phyloP scores from a whole-genome alignment of 2,797 vertebrate species.

The Gila robusta region DNA sequence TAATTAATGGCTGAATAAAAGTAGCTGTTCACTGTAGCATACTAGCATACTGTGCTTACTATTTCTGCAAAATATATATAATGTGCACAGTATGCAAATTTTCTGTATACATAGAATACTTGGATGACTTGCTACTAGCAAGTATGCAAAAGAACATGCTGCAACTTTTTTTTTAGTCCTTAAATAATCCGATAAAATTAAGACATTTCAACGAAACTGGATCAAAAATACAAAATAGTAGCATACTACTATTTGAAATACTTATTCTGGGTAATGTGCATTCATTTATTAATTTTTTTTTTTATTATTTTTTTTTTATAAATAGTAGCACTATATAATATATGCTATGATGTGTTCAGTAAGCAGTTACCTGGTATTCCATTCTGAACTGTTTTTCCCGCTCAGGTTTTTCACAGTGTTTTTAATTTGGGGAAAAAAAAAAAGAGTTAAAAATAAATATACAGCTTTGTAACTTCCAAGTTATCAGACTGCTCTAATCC shows the following conservation, averaged over 20 bases:
- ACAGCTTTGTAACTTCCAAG: slow-evolving; percentile 78
- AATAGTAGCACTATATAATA: neutral
- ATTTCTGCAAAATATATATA: neutral
- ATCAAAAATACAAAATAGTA: neutral
- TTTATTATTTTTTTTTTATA: too few relatives aligned
- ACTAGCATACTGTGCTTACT: neutral
- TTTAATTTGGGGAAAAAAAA: slow-evolving; percentile 68
- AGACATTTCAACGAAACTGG: neutral
- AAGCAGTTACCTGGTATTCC: slow-evolving; percentile 30
- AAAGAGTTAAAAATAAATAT: slow-evolving; percentile 55
- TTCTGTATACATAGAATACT: neutral
- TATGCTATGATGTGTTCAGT: neutral
- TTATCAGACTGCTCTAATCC: slow-evolving; percentile 81
- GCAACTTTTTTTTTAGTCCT: too few relatives aligned
- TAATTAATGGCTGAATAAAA: slow-evolving; percentile 15
- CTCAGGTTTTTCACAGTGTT: slow-evolving; percentile 60
- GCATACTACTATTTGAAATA: neutral
- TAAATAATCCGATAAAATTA: neutral
- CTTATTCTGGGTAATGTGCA: neutral
- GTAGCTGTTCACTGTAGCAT: neutral
- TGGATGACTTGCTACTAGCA: too few relatives aligned
- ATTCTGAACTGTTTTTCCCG: slow-evolving; percentile 54
- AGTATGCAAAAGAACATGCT: too few relatives aligned
- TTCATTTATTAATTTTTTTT: neutral
- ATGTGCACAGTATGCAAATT: neutral